Evolutionary conservation across 2,888 invertebrate genomes (phyloP), one percentile per base, ranked within the genome.

Genomic region (Bibio marci): DNA sequence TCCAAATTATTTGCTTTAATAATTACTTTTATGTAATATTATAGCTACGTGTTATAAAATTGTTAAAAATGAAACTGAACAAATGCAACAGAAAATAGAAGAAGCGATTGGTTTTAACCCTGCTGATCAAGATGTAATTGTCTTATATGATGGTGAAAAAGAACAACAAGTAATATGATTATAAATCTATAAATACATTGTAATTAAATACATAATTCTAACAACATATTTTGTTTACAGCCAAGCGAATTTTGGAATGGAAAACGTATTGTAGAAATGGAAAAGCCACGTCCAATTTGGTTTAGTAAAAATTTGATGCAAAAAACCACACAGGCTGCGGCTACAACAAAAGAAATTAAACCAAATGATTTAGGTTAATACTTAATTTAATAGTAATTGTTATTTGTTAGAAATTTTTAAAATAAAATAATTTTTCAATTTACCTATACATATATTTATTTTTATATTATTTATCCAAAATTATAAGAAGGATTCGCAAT

Each of bases 281-380:
- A 80, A 35, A 88, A 83, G 56, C 71, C 78, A 41, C 69, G 91
- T 44, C 92, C 92, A 4, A 62, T 72, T 30, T 94, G 91, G 90
- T 94, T 91, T 54, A 76, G 80, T 47, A 76, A 76, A 50, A 87
- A 88, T 62, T 66, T 92, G 37, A 60, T 88, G 15, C 78, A 88
- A 53, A 76, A 77, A 54, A 71, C 80, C 1, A 82, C 83, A 14
- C 75, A 80, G 49, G 70, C 75, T 46, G 69, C 75, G 30, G 71
- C 80, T 1, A 65, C 69, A 27, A 71, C 73, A n/a, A 77, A 70
- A 46, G 78, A 81, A 58, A 71, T 80, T 1, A 80, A 82, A 57
- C 80, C 81, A 27, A 71, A 72, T 33, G 71, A 80, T 49, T 63
- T 81, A 51, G 80, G 75, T 43, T 81, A 70, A 57, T 44, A 31